Evolutionary conservation across 2,888 invertebrate species (phyloP), one percentile per base, ranked within the genome.

Genomic region (Carcina quercana): DNA sequence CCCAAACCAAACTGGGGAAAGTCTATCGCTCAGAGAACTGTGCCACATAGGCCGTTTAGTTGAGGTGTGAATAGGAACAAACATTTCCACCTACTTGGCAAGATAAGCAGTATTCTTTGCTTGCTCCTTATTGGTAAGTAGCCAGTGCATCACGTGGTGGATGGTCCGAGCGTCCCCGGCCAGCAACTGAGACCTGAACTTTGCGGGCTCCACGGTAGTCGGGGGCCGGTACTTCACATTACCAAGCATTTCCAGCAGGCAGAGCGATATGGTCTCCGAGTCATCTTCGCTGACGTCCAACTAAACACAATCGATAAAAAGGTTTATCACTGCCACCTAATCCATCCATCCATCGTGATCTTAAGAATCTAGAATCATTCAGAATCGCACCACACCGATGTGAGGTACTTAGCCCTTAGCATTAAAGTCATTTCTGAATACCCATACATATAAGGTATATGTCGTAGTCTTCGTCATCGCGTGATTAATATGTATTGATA

Each of bases 91-190:
- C 44, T 64, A 90, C 82, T 86, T 88, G n/a, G 95, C 92, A 30
- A 96, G 85, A 73, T 96, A 96, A 0, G 94, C 93, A 31, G 95
- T 86, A 52, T 94, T 93, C 59, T 90, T 90, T 15, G 93, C 88
- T 44, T 92, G 89, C 2, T 90, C 88, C 35, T 89, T 86, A 47
- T 91, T 89, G 8, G 87, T 86, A 13, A 96, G 83, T 5, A 95
- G 82, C 94, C 95, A 96, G 63, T 91, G 87, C 30, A 96, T 65
- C 32, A 94, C 90, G 7, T 92, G 91, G 61, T 93, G 91, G 30
- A 95, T 86, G 1, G 91, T 88, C 44, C 87, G 85, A 29, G 92
- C 87, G 45, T 94, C 91, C 11, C 94, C 95, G 32, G 83, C 82
- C 4, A 85, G 59, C 24, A 86, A 51, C 37, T 75, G 75, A 0